These are phyloP conservation scores for Drosophila bocki DNA, from an alignment of 1,140 invertebrate species.

Conservation along the genomic window DNA sequence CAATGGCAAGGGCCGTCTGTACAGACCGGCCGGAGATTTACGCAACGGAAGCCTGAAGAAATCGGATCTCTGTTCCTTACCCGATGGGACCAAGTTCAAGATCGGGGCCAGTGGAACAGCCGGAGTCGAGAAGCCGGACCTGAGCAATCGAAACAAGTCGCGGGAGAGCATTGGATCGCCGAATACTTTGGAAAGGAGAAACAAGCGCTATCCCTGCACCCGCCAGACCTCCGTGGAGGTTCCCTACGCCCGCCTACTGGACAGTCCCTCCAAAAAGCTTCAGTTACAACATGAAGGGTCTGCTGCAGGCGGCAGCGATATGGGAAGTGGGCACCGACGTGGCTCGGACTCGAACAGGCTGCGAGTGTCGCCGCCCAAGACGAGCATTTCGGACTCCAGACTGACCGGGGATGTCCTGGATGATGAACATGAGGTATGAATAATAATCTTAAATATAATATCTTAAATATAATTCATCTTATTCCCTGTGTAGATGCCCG, in stretches of 20 bases:
- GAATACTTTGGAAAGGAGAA: slow-evolving; percentile 76
- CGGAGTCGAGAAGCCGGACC: slow-evolving; percentile 69
- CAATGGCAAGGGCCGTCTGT: slow-evolving; percentile 78
- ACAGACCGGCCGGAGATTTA: slow-evolving; percentile 66
- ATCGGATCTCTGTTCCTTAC: slow-evolving; percentile 62
- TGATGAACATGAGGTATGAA: slow-evolving; percentile 74
- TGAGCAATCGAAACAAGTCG: slow-evolving; percentile 66
- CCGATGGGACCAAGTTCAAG: slow-evolving; percentile 74
- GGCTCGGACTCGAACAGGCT: slow-evolving; percentile 91
- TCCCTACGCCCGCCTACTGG: slow-evolving; percentile 91
- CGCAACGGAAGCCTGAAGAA: slow-evolving; percentile 81
- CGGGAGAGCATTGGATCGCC: slow-evolving; percentile 82
- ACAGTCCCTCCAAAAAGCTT: slow-evolving; percentile 86
- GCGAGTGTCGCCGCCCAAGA: slow-evolving; percentile 85
- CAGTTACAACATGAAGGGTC: slow-evolving; percentile 69
- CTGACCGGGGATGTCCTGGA: slow-evolving; percentile 88
- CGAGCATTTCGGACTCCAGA: slow-evolving; percentile 93
- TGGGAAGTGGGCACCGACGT: slow-evolving; percentile 41
- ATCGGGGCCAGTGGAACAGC: slow-evolving; percentile 54
- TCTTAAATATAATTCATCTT: not conserved
- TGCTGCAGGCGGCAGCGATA: slow-evolving; percentile 84
- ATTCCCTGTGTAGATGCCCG: slow-evolving; percentile 67
- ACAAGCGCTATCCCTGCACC: slow-evolving; percentile 76
- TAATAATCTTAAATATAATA: not conserved
- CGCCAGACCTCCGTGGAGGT: slow-evolving; percentile 87